Evolutionary conservation across 92 coral and sea anemone species (phyloP), one percentile per base, ranked within the genome.

Genomic region (Epizoanthus scotinus): DNA sequence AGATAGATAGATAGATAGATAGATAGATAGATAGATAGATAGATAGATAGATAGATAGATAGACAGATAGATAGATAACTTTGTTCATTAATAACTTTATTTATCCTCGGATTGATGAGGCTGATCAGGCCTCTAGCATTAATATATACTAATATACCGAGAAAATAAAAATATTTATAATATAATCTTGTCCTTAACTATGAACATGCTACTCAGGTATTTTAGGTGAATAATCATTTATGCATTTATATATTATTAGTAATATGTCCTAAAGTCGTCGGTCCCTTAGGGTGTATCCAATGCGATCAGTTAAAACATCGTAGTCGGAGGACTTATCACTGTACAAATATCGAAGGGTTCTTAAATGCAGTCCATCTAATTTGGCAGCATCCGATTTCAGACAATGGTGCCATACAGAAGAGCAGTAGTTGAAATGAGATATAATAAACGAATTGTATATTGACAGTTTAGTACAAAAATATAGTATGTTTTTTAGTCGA

Each of bases 331-430:
- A 57, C 63, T 57, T 17, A 57, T 57, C 82, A 28, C 53, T 59
- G 60, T 24, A 57, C 19, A 26, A 18, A 44, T 77, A 77, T 17
- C 68, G 67, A 19, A 59, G 52, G 38, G 64, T 70, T 57, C 82
- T 55, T 28, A 55, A 47, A 77, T 77, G 44, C 44, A 77, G 67
- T 34, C 34, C 60, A 10, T 77, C 68, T 38, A 77, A 40, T 60
- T 77, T 77, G 21, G 31, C 31, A 29, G 49, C 63, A 52, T 77
- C 70, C 15, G 82, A 59, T 56, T 77, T 40, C 50, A 57, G 68
- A 77, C 82, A 77, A 36, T 77, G 27, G 52, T 57, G 82, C 69
- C 82, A 77, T 26, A 77, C 52, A 24, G 82, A 18, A 27, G 70
- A 77, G 55, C 82, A 77, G 28, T 77, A 77, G 27, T 22, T 57